Percentiles rank a stretch among this genome's conserved stretches.
phyloP scores from a whole-genome alignment of 2,113 vertebrate genomes.

The Heteronetta atricapilla region DNA sequence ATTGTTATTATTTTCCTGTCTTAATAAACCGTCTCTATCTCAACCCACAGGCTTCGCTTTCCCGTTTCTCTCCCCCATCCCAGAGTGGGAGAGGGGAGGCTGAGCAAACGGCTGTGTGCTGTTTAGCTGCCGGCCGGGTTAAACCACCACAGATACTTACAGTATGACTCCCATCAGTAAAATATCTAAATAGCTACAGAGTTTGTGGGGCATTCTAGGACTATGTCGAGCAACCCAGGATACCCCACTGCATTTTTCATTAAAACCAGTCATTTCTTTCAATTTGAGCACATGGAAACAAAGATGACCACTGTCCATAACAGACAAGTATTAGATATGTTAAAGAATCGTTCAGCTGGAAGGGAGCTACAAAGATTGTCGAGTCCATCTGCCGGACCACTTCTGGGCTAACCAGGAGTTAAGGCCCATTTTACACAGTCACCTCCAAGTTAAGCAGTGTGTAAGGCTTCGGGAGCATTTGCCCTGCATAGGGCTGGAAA shows the following conservation, averaged over 20 bases:
- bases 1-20: no score
- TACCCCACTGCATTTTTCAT: fast-evolving
- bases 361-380: neutral
- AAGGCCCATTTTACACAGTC: neutral
- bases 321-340: neutral
- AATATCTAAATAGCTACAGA: neutral
- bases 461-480: neutral
- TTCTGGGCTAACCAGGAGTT: neutral
- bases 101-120: no score
- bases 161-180: neutral
- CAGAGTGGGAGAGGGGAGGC: no score
- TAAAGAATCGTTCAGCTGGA: neutral
- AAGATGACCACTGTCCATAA: neutral
- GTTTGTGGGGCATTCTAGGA: neutral
- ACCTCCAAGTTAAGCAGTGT: neutral
- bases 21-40: no score
- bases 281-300: neutral
- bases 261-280: neutral
- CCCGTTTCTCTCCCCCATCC: no score
- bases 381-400: neutral
- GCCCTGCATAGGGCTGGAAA: neutral
- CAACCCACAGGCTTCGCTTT: no score
- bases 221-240: neutral
- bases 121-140: no score
- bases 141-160: neutral